Evolutionary conservation across 2,888 invertebrate genomes (phyloP).

Genomic region (Synanthedon formicaeformis): DNA sequence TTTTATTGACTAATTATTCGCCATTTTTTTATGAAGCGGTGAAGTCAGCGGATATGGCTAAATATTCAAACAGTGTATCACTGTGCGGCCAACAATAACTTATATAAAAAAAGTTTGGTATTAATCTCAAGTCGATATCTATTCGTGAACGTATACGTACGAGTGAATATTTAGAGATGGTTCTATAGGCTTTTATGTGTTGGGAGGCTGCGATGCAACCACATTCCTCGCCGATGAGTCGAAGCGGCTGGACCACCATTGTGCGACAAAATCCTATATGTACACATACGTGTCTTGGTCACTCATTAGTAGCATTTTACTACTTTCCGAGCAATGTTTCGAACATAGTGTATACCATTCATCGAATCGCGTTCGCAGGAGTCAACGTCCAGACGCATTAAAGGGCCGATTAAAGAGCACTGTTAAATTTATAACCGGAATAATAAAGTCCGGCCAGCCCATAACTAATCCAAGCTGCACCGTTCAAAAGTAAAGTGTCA

Average conservation of each 20-base stretch:
- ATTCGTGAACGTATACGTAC: slow-evolving; percentile 10
- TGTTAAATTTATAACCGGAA: slow-evolving; percentile 64
- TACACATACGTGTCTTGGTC: slow-evolving; percentile 28
- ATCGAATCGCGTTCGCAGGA: slow-evolving; percentile 17
- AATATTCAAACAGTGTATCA: slow-evolving; percentile 70
- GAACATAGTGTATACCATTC: slow-evolving; percentile 33
- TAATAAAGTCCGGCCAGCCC: slow-evolving; percentile 53
- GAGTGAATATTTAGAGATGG: background rate
- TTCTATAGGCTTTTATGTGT: slow-evolving; percentile 7
- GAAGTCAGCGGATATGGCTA: slow-evolving; percentile 70
- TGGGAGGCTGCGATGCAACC: slow-evolving; percentile 39
- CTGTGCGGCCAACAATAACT: slow-evolving; percentile 63
- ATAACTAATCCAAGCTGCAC: slow-evolving; percentile 28
- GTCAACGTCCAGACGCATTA: slow-evolving; percentile 68
- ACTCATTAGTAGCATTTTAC: slow-evolving; percentile 37
- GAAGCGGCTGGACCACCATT: slow-evolving; percentile 14
- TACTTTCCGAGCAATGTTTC: slow-evolving; percentile 26
- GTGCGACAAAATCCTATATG: slow-evolving; percentile 21
- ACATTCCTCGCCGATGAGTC: slow-evolving; percentile 60
- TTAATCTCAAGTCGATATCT: slow-evolving; percentile 56
- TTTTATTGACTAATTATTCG: slow-evolving; percentile 71
- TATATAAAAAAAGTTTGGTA: slow-evolving; percentile 44
- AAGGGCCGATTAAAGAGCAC: slow-evolving; percentile 63
- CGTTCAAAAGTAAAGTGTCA: slow-evolving; percentile 40
- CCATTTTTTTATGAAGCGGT: slow-evolving; percentile 60